These are phyloP conservation scores for Oscheius onirici DNA, from an alignment of 2,888 invertebrate genomes.

Conservation along the genomic window DNA sequence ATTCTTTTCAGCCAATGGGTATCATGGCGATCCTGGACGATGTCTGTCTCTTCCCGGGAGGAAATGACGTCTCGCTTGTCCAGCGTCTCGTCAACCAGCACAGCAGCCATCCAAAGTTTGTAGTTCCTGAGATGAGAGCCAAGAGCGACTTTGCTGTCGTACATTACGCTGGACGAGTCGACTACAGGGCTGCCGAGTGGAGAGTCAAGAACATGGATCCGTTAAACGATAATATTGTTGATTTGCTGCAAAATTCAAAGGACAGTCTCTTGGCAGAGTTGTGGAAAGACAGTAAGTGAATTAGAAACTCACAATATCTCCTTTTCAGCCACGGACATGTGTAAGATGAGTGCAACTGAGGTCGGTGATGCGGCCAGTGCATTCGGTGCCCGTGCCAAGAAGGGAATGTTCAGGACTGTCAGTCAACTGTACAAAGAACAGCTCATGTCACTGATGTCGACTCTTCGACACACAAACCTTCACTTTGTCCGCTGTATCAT, in stretches of 20 bases:
- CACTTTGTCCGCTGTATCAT: slow-evolving; percentile 99
- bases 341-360: slow-evolving; percentile 48
- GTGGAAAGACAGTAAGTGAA: slow-evolving; percentile 87
- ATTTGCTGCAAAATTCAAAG: slow-evolving; percentile 88
- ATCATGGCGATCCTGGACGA: slow-evolving; percentile 97
- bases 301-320: neutral
- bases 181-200: slow-evolving; percentile 97
- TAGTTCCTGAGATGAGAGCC: slow-evolving; percentile 75
- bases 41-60: slow-evolving; percentile 99
- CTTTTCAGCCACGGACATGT: slow-evolving; percentile 41
- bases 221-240: slow-evolving; percentile 97
- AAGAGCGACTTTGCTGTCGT: slow-evolving; percentile 87
- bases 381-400: slow-evolving; percentile 84
- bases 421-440: slow-evolving; percentile 96
- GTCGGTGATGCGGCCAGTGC: slow-evolving; percentile 79
- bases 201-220: slow-evolving; percentile 99
- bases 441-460: slow-evolving; percentile 89
- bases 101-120: slow-evolving; percentile 94
- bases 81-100: slow-evolving; percentile 94
- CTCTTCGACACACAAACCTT: slow-evolving; percentile 90
- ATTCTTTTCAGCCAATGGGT: slow-evolving; percentile 84
- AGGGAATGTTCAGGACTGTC: slow-evolving; percentile 95
- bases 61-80: slow-evolving; percentile 96
- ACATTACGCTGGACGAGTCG: slow-evolving; percentile 74
- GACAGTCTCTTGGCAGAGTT: slow-evolving; percentile 94